Evolutionary conservation across 2,888 invertebrate genomes (phyloP), one percentile per base, ranked within the genome.

Genomic region (Argynnis bischoffii): DNA sequence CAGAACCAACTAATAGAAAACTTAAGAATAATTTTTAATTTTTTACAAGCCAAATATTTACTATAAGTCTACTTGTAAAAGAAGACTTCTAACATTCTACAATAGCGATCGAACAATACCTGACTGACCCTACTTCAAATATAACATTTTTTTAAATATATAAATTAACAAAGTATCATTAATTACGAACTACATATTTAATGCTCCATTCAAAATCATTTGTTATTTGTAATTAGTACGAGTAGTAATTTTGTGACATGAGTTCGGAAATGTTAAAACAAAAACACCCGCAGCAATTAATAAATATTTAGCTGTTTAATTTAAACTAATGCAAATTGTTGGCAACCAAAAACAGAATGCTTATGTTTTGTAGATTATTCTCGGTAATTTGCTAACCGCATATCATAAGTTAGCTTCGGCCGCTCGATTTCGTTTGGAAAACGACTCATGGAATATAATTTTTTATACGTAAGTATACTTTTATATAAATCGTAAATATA

Each of bases 301-400:
- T 70, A 70, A 67, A 67, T 70, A 70, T 70, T 70, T 70, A 70
- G 54, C 63, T 57, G 55, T 70, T 67, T 67, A 67, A 70, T 70
- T 70, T 57, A 55, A 67, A 70, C 70, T 70, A 70, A 70, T 70
- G 64, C 64, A 70, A 63, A 70, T 64, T 67, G 64, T 54, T 54
- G 46, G 64, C 14, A 57, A 64, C 70, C 61, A 56, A 64, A 66
- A 67, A 67, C 67, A 64, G 60, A 69, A 64, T 64, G 59, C 13
- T 56, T 64, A 67, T 70, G 64, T 67, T 67, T 67, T 67, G 64
- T 65, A 67, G 70, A 70, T 64, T 65, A 67, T 60, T 55, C 64
- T 46, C 41, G 57, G 41, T 56, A 63, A 67, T 67, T 41, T 64
- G 64, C 61, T 64, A 41, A 55, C 64, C 67, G 55, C 64, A 48